Base-by-base conservation (phyloP, 2,113 vertebrate genomes). In the Sinocyclocheilus anshuiensis region DNA sequence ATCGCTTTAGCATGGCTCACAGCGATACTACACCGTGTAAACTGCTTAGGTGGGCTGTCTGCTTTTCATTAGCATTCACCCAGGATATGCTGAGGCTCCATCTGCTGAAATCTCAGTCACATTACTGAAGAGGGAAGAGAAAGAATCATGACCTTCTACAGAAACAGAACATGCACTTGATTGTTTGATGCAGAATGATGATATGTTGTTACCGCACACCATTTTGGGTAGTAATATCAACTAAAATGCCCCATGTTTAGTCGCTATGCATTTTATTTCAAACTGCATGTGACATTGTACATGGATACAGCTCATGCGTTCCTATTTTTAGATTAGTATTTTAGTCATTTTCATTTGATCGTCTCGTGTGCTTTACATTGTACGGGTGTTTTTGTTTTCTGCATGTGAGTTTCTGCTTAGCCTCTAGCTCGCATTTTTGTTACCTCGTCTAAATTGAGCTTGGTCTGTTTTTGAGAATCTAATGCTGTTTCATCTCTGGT, bases 61-160 rank as follows among this genome's bases (percentile, higher is more conserved):
- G 90, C 88, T 88, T 92, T 93, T 91, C 88, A 90, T 92, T 93
- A 92, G 88, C 87, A 89, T 90, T 92, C 89, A 88, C 50, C 78
- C 87, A 88, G 84, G 83, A 83, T 89, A 85, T 91, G 85, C 83
- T 86, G 26, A 24, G 81, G 72, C 77, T 85, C 59, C 55, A 85
- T 89, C 87, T 85, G 69, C 75, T 88, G 48, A 89, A 89, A 90
- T 16, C 77, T 69, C 57, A 80, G 83, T 67, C 71, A 81, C 61
- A 50, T 84, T 83, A 79, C 81, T 63, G 82, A 89, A 79, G 80
- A 85, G 81, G 13, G 24, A 74, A 79, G 77, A 83, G 76, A 50
- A 84, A 57, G 61, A 81, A 59, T 61, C 84, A 88, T 75, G 88
- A 67, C 65, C 67, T 88, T 88, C 88, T 87, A 83, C 80, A 83